A percentile compares a stretch with the other conserved stretches of the same genome.
Conservation (phyloP, 2,113 vertebrate species). For the Motacilla alba region DNA sequence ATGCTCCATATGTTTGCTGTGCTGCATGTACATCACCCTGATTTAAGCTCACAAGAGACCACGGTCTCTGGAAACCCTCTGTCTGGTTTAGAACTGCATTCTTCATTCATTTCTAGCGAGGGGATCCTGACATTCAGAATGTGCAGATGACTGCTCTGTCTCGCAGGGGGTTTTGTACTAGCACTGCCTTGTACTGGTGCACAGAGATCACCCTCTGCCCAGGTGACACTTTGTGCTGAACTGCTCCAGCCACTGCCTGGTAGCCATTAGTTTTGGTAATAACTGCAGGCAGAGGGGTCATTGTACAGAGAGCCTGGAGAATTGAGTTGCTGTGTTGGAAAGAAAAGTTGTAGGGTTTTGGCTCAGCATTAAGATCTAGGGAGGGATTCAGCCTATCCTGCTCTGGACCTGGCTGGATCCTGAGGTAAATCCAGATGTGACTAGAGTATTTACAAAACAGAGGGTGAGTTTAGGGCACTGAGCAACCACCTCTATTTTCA, state of each 20-base stretch:
- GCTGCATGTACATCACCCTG: neutral
- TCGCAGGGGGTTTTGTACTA: neutral
- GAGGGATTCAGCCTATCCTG: neutral
- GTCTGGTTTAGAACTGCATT: neutral
- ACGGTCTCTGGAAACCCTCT: neutral
- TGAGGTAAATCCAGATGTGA: neutral
- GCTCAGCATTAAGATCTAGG: neutral
- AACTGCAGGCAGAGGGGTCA: neutral
- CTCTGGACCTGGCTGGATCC: neutral
- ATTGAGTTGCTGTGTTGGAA: neutral
- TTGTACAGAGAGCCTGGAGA: neutral
- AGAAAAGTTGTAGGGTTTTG: neutral
- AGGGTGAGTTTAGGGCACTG: neutral
- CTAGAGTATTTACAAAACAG: neutral
- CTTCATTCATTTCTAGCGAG: neutral
- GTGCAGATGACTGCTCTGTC: neutral
- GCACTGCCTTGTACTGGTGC: neutral
- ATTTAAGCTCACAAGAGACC: neutral
- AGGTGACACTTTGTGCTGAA: neutral
- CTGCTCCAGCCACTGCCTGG: neutral
- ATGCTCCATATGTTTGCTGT: neutral
- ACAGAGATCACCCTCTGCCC: neutral
- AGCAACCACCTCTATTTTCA: neutral
- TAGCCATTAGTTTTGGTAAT: neutral
- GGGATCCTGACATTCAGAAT: neutral